Evolutionary conservation across 2,113 vertebrate species (phyloP), one percentile per base, ranked within the genome.

Genomic region (Lampris incognitus): DNA sequence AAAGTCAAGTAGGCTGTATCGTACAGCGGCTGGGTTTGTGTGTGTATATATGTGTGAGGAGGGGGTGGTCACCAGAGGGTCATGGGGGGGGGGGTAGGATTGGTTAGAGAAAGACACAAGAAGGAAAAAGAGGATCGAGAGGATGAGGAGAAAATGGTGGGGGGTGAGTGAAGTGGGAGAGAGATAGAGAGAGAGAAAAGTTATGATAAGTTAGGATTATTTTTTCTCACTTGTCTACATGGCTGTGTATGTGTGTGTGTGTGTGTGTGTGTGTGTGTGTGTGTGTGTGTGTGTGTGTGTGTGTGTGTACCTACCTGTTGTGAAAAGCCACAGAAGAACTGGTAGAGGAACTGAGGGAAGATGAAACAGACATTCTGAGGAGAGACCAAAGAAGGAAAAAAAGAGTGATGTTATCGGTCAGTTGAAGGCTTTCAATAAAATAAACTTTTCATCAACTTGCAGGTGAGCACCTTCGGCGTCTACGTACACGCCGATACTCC

Each of bases 311-410:
- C 67, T 86, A 99, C 98, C 96, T 99, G 98, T 81, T 99, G 98
- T 64, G 98, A 99, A 93, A 99, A 99, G 69, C 98, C 98, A 87
- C 98, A 99, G 94, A 99, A 99, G 94, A 99, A 99, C 94, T 99
- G 98, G 94, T 98, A 99, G 48, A 99, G 95, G 94, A 99, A 99
- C 93, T 99, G 98, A 56, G 98, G 98, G 90, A 99, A 98, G 86
- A 99, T 98, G 94, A 99, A 99, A 90, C 96, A 97, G 83, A 99
- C 97, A 71, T 99, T 99, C 98, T 99, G 96, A 50, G 5, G 39
- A 78, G 49, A 81, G n/a, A 79, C 56, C 65, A 10, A 3, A 72
- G 59, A 55, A 6, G 60, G 39, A 1, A 36, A 52, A 49, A 5
- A 79, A 66, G 54, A 46, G 52, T 4, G 52, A 42, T 7, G 37